phyloP scores from a whole-genome alignment of 2,888 invertebrate species.

The Toxonevra muliebris region DNA sequence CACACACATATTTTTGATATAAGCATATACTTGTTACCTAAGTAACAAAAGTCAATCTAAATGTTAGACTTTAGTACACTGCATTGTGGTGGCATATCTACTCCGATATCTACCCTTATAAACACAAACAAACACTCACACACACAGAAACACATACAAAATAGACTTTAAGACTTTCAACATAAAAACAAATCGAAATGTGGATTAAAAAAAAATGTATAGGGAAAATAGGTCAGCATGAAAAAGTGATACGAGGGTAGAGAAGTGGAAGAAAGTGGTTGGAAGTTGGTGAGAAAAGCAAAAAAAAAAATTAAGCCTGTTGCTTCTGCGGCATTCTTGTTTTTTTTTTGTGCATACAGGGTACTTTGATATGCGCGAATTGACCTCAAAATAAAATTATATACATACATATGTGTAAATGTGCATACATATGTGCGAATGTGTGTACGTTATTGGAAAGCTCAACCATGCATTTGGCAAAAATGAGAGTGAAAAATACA shows the following conservation, averaged over 20 bases:
- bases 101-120: too few relatives aligned
- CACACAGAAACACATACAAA: too few relatives aligned
- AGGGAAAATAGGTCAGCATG: neutral
- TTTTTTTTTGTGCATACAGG: neutral
- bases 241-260: neutral
- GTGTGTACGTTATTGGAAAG: neutral
- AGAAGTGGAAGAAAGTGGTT: neutral
- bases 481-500: neutral
- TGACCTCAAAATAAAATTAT: constrained; percentile 1
- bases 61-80: too few relatives aligned
- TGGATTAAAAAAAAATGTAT: too few relatives aligned
- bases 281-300: neutral
- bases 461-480: too few relatives aligned
- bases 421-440: neutral
- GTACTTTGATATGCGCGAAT: constrained; percentile 2
- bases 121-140: too few relatives aligned
- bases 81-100: too few relatives aligned
- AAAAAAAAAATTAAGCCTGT: neutral
- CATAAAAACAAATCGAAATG: too few relatives aligned
- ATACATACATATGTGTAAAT: neutral
- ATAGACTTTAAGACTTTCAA: too few relatives aligned
- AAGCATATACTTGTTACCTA: too few relatives aligned
- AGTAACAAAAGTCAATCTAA: too few relatives aligned
- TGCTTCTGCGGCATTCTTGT: neutral
- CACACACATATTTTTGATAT: too few relatives aligned